Evolutionary conservation across 2,113 vertebrate species (phyloP).

Genomic region (Zosterops hypoxanthus): DNA sequence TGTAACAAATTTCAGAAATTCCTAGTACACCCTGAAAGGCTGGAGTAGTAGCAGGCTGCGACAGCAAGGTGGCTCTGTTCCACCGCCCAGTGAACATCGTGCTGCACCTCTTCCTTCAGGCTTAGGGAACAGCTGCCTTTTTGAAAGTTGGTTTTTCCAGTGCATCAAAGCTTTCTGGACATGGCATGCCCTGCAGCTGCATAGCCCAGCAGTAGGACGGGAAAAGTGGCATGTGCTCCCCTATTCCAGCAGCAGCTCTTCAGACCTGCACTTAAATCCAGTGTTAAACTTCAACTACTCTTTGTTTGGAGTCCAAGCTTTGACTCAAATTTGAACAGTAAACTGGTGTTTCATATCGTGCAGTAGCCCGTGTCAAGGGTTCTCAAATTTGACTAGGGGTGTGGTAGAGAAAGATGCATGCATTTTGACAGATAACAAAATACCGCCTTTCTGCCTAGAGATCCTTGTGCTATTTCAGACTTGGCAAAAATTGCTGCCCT

Average conservation of each 20-base stretch:
- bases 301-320: background rate
- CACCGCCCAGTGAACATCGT: background rate
- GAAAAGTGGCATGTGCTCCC: background rate
- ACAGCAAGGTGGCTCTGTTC: constrained; percentile 27
- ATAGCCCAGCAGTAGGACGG: background rate
- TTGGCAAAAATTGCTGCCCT: background rate
- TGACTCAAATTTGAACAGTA: background rate
- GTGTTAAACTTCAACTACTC: background rate
- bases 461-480: background rate
- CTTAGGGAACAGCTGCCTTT: background rate
- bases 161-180: background rate
- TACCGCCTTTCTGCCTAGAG: background rate
- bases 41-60: background rate
- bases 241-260: background rate
- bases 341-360: background rate
- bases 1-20: background rate
- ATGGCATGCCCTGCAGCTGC: background rate
- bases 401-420: background rate
- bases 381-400: background rate
- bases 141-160: background rate
- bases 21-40: background rate
- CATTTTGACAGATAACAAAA: background rate
- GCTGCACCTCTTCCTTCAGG: background rate
- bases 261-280: background rate
- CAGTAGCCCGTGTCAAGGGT: background rate